phyloP scores from a whole-genome alignment of 2,888 invertebrate genomes.

The Schizotus pectinicornis region DNA sequence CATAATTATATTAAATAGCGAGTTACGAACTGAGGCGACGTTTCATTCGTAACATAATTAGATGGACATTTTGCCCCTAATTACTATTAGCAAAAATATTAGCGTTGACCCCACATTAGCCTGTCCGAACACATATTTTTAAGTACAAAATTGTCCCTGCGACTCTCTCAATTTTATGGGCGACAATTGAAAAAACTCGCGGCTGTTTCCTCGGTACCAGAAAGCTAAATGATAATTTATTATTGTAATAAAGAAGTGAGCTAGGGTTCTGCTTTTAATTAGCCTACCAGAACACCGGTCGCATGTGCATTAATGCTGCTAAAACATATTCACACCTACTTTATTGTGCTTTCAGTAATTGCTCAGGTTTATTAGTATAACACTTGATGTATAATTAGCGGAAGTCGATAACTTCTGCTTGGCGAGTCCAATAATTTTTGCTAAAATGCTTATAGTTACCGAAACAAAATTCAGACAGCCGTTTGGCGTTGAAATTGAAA shows the following conservation, averaged over 20 bases:
- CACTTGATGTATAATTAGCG: no score
- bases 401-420: background rate
- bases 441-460: background rate
- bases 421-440: background rate
- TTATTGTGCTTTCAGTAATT: conserved; percentile 8
- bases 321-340: conserved; percentile 14
- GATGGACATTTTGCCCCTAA: no score
- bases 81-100: no score
- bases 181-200: conserved; percentile 16
- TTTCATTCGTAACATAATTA: no score
- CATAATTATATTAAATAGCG: no score
- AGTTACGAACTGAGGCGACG: no score
- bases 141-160: background rate
- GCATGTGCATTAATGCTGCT: conserved; percentile 22
- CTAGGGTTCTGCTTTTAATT: conserved; percentile 20
- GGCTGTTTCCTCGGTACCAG: conserved; percentile 11
- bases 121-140: no score
- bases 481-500: background rate
- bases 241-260: conserved; percentile 30
- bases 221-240: conserved; percentile 36
- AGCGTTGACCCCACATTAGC: no score
- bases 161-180: conserved; percentile 13
- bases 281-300: conserved; percentile 14
- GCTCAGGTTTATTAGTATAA: background rate
- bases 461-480: background rate